Base-by-base conservation (phyloP, 1,140 invertebrate species). In the Hesperophylax magnus region DNA sequence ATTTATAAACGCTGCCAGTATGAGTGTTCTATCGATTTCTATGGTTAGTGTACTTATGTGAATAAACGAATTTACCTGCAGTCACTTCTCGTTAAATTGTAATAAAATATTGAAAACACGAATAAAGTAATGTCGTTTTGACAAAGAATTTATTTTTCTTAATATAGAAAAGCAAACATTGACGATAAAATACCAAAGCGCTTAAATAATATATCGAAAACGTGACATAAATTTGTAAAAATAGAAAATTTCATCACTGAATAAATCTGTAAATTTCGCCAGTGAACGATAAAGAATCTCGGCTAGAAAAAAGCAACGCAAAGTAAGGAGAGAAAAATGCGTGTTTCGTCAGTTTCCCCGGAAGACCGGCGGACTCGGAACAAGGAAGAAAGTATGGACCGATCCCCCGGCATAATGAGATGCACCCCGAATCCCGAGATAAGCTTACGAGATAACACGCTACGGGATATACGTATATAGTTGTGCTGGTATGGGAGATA, bases 351-450 rank as follows among this genome's bases (percentile, higher is more conserved):
- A 72, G 69, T 72, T 72, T 72, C 53, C 69, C 47, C 1, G 54
- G 20, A n/a, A 22, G 11, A 22, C 6, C 18, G 18, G 18, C 11
- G 58, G 18, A 61, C 34, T 22, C 65, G 15, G 31, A 79, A 79
- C 31, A 24, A 71, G 77, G 53, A 79, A 61, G 65, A 47, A 72
- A 53, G 34, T 20, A 31, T 20, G 53, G 72, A 31, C 7, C 5
- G 11, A 22, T 24, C 27, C 17, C 17, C 54, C 27, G 71, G 53
- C 24, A 58, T 83, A 83, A 83, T 83, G 82, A 83, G 82, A 83
- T 83, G 82, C 82, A 83, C 82, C 82, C 82, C 82, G 69, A 81
- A 81, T 80, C 79, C 82, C 39, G 82, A 83, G 82, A 83, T 83
- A 78, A 80, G 82, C 77, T 78, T 79, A 52, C 54, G 53, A 83